A percentile compares a stretch with the other conserved stretches of the same genome.
Conservation (phyloP, 1,140 invertebrate species). For the Arion vulgaris region DNA sequence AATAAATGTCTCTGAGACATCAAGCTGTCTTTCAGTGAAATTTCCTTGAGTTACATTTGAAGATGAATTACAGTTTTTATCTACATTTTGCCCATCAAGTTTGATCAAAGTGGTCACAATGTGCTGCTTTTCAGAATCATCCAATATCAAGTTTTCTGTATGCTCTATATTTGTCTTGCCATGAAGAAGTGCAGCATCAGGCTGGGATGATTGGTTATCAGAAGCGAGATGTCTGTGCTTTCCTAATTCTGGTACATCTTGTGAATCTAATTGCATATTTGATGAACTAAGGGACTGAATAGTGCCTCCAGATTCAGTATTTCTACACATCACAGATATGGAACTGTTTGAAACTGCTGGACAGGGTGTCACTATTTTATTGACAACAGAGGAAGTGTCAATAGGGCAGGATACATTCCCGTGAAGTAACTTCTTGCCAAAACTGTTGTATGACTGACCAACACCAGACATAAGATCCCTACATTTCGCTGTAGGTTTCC, state of each 20-base stretch:
- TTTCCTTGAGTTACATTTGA: neutral
- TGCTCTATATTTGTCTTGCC: neutral
- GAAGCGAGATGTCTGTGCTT: neutral
- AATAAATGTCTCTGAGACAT: slow-evolving; percentile 32
- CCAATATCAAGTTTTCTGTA: neutral
- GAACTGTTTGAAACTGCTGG: neutral
- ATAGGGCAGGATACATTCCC: neutral
- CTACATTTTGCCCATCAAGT: neutral
- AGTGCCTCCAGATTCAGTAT: too few species aligned
- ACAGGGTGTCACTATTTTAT: neutral
- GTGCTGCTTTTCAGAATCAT: neutral
- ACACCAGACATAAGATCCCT: neutral
- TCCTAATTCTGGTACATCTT: neutral
- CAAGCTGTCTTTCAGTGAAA: neutral
- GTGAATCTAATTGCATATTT: neutral
- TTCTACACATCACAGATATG: too few species aligned
- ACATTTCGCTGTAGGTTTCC: slow-evolving; percentile 1
- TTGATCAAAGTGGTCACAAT: neutral
- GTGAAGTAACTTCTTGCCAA: neutral
- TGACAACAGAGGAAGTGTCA: neutral
- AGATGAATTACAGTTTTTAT: neutral
- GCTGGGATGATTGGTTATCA: neutral
- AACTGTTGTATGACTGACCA: neutral
- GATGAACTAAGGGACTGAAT: neutral
- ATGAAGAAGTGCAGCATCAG: neutral